Base-by-base conservation (phyloP, 2,888 invertebrate genomes). In the Hoplodrina ambigua region DNA sequence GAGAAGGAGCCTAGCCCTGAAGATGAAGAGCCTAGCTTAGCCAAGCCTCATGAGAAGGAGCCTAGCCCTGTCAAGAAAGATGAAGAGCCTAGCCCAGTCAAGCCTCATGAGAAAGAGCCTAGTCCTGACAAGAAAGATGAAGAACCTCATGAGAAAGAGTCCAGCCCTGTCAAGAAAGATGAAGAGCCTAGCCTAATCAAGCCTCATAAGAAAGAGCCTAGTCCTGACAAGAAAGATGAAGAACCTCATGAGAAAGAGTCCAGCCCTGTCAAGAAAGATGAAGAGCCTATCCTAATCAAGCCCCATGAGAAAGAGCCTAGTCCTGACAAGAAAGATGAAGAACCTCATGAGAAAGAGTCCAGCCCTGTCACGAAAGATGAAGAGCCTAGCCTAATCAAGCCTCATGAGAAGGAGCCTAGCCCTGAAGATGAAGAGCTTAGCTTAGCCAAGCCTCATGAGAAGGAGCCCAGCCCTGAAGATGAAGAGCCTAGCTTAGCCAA, bases 51-150 rank as follows among this genome's bases (percentile, higher is more conserved):
- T 0, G 44, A 44, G 0, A 50, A 33, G 2, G 10, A 13, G 6
- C 46, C 15, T 41, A 52, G 50, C 6, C 17, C 20, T 0, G 2
- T 11, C 0, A 33, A 57, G 4, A 8, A 6, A 11, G 20, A 56
- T 1, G 33, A 54, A 2, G 13, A 2, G 4, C 4, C 17, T 0
- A 60, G 11, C 4, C 37, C n/a, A 0, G 13, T 6, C 2, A 54
- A 66, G 3, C 15, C 3, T 8, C 62, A 61, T 0, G 69, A 71
- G 0, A 69, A 72, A 4, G n/a, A 15, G 6, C 50, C 64, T 37
- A 81, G 76, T n/a, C 61, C 57, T 0, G 19, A n/a, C 6, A 66
- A 60, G 17, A 15, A 15, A 7, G 65, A 69, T 2, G 67, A 76
- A 10, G 37, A 37, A 8, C 50, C 25, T n/a, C 49, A 49, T n/a